Conservation (phyloP, 2,797 vertebrate genomes). For the Toxotes lorentzi region DNA sequence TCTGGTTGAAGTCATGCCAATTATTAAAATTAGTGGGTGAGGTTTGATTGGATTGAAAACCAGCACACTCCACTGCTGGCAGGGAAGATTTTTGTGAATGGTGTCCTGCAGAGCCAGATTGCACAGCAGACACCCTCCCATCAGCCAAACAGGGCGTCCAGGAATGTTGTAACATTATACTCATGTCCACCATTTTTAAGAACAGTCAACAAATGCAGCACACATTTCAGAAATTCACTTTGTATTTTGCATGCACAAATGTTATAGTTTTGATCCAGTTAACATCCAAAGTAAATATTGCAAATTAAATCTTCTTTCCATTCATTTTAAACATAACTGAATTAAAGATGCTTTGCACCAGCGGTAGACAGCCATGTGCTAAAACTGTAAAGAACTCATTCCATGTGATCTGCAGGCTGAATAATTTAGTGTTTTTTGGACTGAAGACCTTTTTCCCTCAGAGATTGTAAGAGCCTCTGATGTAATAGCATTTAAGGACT, state of each 20-base stretch:
- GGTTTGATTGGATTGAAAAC: slow-evolving; percentile 67
- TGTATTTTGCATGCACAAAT: not conserved
- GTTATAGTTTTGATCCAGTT: slow-evolving; percentile 11
- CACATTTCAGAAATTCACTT: not conserved
- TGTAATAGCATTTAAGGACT: slow-evolving; percentile 39
- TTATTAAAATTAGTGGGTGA: slow-evolving; percentile 65
- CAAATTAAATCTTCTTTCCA: not conserved
- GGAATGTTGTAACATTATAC: slow-evolving; percentile 39
- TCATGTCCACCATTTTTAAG: not conserved
- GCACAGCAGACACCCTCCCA: slow-evolving; percentile 36
- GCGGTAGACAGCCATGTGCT: not conserved
- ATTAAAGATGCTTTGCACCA: not conserved
- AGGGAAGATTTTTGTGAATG: slow-evolving; percentile 39
- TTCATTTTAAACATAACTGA: not conserved
- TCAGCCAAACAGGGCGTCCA: slow-evolving; percentile 38
- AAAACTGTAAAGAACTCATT: slow-evolving; percentile 5
- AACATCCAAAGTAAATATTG: not conserved
- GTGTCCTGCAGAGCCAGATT: slow-evolving; percentile 45
- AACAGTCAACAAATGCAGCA: slow-evolving; percentile 4
- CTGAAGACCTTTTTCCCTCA: slow-evolving; percentile 9
- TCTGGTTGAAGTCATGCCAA: slow-evolving; percentile 61
- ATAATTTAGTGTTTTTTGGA: slow-evolving; percentile 45
- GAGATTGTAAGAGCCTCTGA: slow-evolving; percentile 24
- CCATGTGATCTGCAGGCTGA: slow-evolving; percentile 38
- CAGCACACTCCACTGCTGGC: slow-evolving; percentile 41